Conservation (phyloP, 2,113 vertebrate species). For the Laticauda laticaudata region DNA sequence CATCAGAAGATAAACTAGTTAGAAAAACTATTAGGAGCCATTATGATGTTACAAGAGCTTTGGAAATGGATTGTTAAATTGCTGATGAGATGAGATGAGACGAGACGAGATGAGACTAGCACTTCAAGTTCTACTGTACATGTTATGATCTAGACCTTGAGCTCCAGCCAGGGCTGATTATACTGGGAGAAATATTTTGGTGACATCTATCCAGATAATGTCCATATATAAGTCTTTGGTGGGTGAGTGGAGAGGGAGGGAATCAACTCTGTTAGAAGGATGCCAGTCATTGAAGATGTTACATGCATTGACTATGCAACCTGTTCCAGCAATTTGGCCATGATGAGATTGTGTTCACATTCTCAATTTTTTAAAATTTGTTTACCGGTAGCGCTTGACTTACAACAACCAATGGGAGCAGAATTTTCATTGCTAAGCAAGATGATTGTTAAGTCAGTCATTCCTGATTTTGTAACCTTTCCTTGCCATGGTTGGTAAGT, state of each 20-base stretch:
- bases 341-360: neutral
- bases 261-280: neutral
- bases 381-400: neutral
- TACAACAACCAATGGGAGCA: neutral
- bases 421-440: neutral
- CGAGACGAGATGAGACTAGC: neutral
- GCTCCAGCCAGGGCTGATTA: neutral
- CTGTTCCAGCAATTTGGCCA: neutral
- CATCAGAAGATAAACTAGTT: neutral
- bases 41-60: neutral
- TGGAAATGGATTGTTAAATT: neutral
- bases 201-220: neutral
- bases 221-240: neutral
- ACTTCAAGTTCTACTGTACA: neutral
- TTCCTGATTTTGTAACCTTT: neutral
- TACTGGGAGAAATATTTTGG: neutral
- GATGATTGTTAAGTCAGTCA: neutral
- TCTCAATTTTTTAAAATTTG: neutral
- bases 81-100: neutral
- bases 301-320: neutral
- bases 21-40: neutral
- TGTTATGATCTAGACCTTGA: neutral
- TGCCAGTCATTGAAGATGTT: neutral
- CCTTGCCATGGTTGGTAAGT: neutral
- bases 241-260: neutral